Base-by-base conservation (phyloP, 1,140 invertebrate genomes). In the Leptinotarsa defecta region DNA sequence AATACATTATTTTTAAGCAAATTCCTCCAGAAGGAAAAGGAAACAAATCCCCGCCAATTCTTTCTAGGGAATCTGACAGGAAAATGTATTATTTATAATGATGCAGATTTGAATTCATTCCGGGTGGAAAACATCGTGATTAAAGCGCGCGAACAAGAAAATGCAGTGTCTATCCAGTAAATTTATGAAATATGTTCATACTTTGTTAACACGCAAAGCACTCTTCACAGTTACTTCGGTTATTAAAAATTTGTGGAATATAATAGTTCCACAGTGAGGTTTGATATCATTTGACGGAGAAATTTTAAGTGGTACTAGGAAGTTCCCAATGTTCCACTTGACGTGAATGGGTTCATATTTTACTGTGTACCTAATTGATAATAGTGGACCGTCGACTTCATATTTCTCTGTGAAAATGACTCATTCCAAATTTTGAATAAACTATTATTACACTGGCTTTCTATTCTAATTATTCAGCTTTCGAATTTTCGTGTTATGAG, bases 91-190 rank as follows among this genome's bases (percentile, higher is more conserved):
- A 57, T 57, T 57, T 57, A 57, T 57, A 57, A 57, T 57, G 52
- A 57, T 17, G 15, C 52, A 57, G 52, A 57, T 57, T 57, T 57
- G 52, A 57, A 57, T 57, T 57, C n/a, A 5, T 57, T 19, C 15
- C 52, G 15, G 52, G 3, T 43, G 17, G 52, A 57, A 57, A 57
- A 57, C 17, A 57, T 57, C 52, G 5, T 5, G 17, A 57, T 57
- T 57, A 57, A 57, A 57, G 52, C 17, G 52, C n/a, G 52, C 52
- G 52, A 57, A 57, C 52, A 57, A 57, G 52, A 57, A 57, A 57
- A 57, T 57, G 52, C 52, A n/a, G 52, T 57, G 6, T 57, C 52
- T 57, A 6, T 57, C 15, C n/a, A 19, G 15, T 19, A 57, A 17
- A 57, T 57, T 19, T 19, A n/a, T 57, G 52, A 57, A 57, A n/a